A percentile compares a stretch with the other conserved stretches of the same genome.
phyloP scores from a whole-genome alignment of 2,113 vertebrate genomes.

The Amia ocellicauda region DNA sequence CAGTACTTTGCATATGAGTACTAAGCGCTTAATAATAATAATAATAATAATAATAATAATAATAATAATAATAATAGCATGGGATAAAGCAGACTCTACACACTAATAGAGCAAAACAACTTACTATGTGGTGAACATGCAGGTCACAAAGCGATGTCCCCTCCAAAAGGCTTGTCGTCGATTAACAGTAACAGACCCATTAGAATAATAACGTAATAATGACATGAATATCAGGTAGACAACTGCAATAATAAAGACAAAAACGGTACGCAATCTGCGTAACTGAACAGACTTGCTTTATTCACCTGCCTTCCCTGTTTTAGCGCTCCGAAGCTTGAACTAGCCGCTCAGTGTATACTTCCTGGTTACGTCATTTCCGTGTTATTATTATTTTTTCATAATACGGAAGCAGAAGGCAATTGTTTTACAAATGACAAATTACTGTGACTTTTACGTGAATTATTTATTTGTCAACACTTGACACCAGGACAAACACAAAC shows the following conservation, averaged over 20 bases:
- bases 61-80: too few relatives aligned
- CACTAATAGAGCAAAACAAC: too few relatives aligned
- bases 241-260: background rate
- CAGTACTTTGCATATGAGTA: too few relatives aligned
- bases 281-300: background rate
- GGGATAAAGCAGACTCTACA: too few relatives aligned
- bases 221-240: background rate
- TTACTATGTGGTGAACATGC: background rate
- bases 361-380: conserved; percentile 37
- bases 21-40: too few relatives aligned
- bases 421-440: background rate
- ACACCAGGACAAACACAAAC: background rate
- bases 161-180: too few relatives aligned
- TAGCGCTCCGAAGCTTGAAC: conserved; percentile 40
- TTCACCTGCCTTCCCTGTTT: background rate
- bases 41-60: too few relatives aligned
- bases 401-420: background rate
- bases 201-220: background rate
- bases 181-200: background rate
- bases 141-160: too few relatives aligned
- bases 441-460: too few relatives aligned
- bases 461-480: too few relatives aligned
- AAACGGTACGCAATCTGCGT: background rate
- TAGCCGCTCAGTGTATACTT: conserved; percentile 44
- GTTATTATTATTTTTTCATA: background rate